phyloP scores from a whole-genome alignment of 1,140 invertebrate genomes.

The Euwallacea similis region DNA sequence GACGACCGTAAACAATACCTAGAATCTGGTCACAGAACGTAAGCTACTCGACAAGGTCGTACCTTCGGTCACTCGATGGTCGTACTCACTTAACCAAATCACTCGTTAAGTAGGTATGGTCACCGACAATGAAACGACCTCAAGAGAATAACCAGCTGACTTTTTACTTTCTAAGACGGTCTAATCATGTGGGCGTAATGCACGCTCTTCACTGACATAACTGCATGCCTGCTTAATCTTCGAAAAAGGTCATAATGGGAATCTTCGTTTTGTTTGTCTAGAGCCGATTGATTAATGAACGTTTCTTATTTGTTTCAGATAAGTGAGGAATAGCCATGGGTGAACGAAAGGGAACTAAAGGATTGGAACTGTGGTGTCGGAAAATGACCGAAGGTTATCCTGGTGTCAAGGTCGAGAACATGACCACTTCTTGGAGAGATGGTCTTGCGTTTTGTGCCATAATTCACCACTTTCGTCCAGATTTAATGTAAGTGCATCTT shows the following conservation, averaged over 20 bases:
- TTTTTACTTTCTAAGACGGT: conserved; percentile 1
- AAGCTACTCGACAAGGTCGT: no score
- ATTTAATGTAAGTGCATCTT: conserved; percentile 84
- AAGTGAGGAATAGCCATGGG: conserved; percentile 62
- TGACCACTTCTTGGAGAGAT: conserved; percentile 92
- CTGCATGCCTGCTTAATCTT: neutral
- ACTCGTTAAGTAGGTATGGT: no score
- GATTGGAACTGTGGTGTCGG: conserved; percentile 85
- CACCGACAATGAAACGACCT: no score
- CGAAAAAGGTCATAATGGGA: neutral
- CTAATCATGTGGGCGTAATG: neutral
- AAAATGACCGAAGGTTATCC: conserved; percentile 85
- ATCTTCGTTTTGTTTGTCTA: neutral
- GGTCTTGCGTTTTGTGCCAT: conserved; percentile 95
- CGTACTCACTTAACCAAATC: no score
- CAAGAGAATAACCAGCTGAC: neutral
- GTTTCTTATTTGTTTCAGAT: conserved; percentile 23
- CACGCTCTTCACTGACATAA: neutral
- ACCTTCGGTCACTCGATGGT: no score
- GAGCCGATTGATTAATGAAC: neutral
- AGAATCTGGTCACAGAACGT: no score
- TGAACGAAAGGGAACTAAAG: conserved; percentile 82
- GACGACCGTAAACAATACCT: neutral
- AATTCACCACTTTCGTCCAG: conserved; percentile 93
- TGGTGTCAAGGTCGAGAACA: conserved; percentile 85